Evolutionary conservation across 2,888 invertebrate genomes (phyloP).

Genomic region (Caenorhabditis imperialis): DNA sequence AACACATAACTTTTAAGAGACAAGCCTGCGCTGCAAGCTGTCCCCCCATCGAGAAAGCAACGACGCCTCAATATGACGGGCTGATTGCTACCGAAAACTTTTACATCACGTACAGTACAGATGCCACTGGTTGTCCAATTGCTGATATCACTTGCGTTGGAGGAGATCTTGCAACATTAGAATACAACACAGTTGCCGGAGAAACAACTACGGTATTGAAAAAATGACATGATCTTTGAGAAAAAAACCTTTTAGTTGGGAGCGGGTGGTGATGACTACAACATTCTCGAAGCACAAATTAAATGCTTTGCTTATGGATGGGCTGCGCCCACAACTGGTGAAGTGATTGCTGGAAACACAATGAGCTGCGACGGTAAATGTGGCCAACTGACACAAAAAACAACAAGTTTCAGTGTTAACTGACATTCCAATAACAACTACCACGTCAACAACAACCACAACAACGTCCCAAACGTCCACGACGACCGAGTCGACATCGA

Average conservation of each 20-base stretch:
- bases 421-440: conserved; percentile 36
- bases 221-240: too few species aligned
- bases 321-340: conserved; percentile 19
- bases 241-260: conserved; percentile 22
- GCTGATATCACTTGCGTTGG: conserved; percentile 43
- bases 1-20: conserved; percentile 14
- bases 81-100: conserved; percentile 43
- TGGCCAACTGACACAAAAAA: not conserved
- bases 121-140: conserved; percentile 20
- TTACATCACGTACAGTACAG: conserved; percentile 41
- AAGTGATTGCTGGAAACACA: conserved; percentile 17
- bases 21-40: conserved; percentile 40
- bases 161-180: conserved; percentile 42
- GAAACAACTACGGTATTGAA: conserved; percentile 11
- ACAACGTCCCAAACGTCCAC: too few species aligned
- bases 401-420: conserved; percentile 33
- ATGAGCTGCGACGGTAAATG: conserved; percentile 45
- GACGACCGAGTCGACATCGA: conserved; percentile 8
- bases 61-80: conserved; percentile 32
- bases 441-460: conserved; percentile 33
- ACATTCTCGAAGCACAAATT: conserved; percentile 44
- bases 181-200: conserved; percentile 7
- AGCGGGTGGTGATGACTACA: conserved; percentile 23
- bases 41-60: conserved; percentile 23
- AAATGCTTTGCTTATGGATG: conserved; percentile 47